Conservation (phyloP, 2,888 invertebrate species). For the Acheta domesticus region DNA sequence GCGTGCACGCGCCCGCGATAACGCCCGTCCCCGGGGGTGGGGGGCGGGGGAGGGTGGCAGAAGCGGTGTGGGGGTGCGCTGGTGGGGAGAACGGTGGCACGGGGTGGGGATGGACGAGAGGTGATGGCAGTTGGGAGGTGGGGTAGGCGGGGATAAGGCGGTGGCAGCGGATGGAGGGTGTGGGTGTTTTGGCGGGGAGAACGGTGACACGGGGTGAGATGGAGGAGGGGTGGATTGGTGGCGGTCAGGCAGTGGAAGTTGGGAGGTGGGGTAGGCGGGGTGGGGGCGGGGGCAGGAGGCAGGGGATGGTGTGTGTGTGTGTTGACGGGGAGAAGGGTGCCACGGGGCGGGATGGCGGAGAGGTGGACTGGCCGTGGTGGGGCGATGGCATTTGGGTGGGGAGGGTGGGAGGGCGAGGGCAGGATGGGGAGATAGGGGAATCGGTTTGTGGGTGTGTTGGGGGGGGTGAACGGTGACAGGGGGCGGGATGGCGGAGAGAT, state of each 20-base stretch:
- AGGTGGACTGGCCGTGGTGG: background rate
- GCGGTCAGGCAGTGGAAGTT: background rate
- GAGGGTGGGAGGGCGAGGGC: background rate
- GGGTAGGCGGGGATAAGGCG: too few relatives aligned
- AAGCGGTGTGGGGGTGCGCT: background rate
- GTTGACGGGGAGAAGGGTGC: background rate
- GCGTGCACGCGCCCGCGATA: conserved; percentile 3
- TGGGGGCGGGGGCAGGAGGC: background rate
- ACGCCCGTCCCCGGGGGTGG: background rate
- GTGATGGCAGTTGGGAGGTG: too few relatives aligned
- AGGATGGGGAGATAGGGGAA: too few relatives aligned
- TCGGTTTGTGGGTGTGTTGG: too few relatives aligned
- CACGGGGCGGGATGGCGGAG: background rate
- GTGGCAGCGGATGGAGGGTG: too few relatives aligned
- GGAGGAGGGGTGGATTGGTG: background rate
- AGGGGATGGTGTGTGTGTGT: background rate
- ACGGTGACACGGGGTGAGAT: background rate
- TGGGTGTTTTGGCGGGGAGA: too few relatives aligned
- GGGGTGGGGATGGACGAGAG: too few relatives aligned
- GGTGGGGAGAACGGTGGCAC: too few relatives aligned
- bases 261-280: background rate
- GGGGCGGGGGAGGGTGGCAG: background rate
- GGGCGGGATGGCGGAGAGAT: too few relatives aligned
- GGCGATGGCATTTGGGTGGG: background rate
- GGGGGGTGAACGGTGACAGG: too few relatives aligned